Evolutionary conservation across 2,797 vertebrate species (phyloP).

Genomic region (Sebastolobus altivelis): DNA sequence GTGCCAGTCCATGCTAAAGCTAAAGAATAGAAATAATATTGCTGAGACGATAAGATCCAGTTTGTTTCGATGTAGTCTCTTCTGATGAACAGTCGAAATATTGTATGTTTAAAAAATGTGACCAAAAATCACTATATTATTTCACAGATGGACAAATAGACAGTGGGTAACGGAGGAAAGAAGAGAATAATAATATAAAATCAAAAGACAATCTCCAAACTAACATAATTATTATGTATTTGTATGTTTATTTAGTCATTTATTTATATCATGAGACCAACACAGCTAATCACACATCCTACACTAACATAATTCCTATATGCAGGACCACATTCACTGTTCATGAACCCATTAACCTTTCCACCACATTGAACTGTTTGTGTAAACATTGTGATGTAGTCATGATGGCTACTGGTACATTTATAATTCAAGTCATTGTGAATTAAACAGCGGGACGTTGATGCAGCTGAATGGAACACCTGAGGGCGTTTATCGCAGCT

Average conservation of each 20-base stretch:
- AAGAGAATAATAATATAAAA: background rate
- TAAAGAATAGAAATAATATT: background rate
- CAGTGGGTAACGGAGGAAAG: background rate
- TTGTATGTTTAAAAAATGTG: background rate
- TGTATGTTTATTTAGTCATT: background rate
- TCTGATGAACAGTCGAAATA: background rate
- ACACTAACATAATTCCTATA: background rate
- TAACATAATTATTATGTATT: too few relatives aligned
- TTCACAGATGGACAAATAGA: background rate
- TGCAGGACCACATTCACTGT: background rate
- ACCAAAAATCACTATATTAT: background rate
- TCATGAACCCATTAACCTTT: constrained; percentile 13
- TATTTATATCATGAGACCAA: background rate
- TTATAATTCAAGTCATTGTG: constrained; percentile 64
- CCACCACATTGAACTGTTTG: constrained; percentile 9
- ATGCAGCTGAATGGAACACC: constrained; percentile 47
- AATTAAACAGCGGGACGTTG: constrained; percentile 52
- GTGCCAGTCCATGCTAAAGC: background rate
- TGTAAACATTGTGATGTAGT: constrained; percentile 30
- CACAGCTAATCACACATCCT: background rate
- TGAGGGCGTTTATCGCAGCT: constrained; percentile 59
- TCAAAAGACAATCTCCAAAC: background rate
- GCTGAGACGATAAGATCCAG: background rate
- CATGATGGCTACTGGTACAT: constrained; percentile 42
- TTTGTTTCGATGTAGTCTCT: background rate